These are phyloP conservation scores for Siphamia tubifer DNA, from an alignment of 2,113 vertebrate genomes.

Conservation along the genomic window DNA sequence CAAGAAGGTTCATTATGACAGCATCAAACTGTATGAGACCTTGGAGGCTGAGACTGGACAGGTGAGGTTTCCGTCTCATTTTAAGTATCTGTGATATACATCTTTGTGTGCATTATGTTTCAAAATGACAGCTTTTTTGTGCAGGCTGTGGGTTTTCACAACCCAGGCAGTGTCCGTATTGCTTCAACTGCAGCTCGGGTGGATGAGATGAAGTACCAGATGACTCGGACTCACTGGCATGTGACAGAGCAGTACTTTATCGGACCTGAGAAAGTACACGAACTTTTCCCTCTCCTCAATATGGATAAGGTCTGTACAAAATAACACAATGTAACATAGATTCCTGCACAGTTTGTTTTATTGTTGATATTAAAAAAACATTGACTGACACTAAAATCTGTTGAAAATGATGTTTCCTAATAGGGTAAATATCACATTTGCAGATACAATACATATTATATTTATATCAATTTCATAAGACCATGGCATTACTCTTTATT, in stretches of 20 bases:
- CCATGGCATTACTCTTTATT: background rate
- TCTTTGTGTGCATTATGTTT: background rate
- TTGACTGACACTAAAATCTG: too few relatives aligned
- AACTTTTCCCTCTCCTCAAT: slow-evolving; percentile 91
- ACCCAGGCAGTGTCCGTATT: slow-evolving; percentile 94
- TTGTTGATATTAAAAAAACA: too few relatives aligned
- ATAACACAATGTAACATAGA: too few relatives aligned
- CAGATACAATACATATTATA: too few relatives aligned
- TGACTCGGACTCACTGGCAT: slow-evolving; percentile 91
- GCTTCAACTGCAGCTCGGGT: slow-evolving; percentile 88
- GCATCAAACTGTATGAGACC: slow-evolving; percentile 92
- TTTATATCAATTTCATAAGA: too few relatives aligned
- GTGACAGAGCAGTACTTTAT: slow-evolving; percentile 88
- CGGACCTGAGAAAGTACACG: slow-evolving; percentile 87
- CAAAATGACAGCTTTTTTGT: background rate
- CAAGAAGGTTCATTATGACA: slow-evolving; percentile 95
- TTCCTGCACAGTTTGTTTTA: too few relatives aligned
- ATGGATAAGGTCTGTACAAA: slow-evolving; percentile 84
- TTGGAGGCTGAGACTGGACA: slow-evolving; percentile 96
- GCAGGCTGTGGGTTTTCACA: slow-evolving; percentile 93
- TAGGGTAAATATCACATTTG: too few relatives aligned
- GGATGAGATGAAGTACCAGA: slow-evolving; percentile 96
- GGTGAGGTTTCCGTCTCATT: slow-evolving; percentile 72
- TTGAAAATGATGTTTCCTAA: too few relatives aligned
- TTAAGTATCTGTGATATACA: background rate